Evolutionary conservation across 2,113 vertebrate species (phyloP).

Genomic region (Propithecus coquereli): DNA sequence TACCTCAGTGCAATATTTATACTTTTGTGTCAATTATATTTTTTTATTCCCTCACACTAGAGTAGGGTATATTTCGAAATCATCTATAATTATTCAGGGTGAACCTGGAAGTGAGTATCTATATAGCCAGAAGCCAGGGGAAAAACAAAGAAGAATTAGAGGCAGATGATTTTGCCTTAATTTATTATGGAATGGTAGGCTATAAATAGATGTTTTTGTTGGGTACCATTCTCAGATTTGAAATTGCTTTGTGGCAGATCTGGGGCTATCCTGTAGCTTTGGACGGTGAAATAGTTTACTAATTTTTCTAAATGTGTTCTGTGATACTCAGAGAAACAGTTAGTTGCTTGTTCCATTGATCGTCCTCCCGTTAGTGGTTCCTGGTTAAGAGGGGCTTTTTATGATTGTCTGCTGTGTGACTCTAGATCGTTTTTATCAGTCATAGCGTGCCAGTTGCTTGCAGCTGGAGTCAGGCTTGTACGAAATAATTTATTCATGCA

Average conservation of each 20-base stretch:
- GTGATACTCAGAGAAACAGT: slow-evolving; percentile 82
- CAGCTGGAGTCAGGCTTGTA: slow-evolving; percentile 82
- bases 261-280: slow-evolving; percentile 73
- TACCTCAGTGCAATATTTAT: slow-evolving; percentile 10
- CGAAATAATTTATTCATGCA: slow-evolving; percentile 87
- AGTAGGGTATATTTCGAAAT: slow-evolving; percentile 62
- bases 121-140: not conserved
- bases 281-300: slow-evolving; percentile 82
- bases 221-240: slow-evolving; percentile 29
- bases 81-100: slow-evolving; percentile 52
- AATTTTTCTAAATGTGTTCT: slow-evolving; percentile 83
- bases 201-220: slow-evolving; percentile 71
- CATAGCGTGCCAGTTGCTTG: slow-evolving; percentile 77
- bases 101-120: slow-evolving; percentile 44
- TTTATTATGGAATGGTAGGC: slow-evolving; percentile 68
- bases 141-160: slow-evolving; percentile 56
- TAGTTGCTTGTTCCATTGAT: slow-evolving; percentile 81
- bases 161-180: slow-evolving; percentile 54
- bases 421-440: slow-evolving; percentile 81
- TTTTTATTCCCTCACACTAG: slow-evolving; percentile 49
- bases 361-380: slow-evolving; percentile 80
- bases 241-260: slow-evolving; percentile 70
- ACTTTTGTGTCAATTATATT: slow-evolving; percentile 53
- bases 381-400: slow-evolving; percentile 81
- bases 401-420: slow-evolving; percentile 81